Evolutionary conservation across 2,888 invertebrate species (phyloP).

Genomic region (Bombylius major): DNA sequence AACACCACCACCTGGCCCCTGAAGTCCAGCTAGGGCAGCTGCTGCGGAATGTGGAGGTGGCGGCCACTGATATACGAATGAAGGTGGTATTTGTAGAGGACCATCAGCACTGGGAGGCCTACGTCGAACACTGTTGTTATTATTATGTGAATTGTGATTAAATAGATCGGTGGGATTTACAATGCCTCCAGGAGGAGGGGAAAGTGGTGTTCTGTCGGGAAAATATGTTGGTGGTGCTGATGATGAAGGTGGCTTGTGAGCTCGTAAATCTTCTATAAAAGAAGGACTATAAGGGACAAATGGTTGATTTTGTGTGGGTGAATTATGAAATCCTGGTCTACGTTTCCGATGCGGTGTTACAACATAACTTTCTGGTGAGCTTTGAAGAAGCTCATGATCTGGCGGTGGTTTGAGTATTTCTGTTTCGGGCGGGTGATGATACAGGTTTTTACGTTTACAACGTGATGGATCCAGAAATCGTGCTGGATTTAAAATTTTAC

Average conservation of each 20-base stretch:
- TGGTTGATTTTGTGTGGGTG: slow-evolving; percentile 76
- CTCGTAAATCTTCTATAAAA: slow-evolving; percentile 59
- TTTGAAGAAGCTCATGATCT: slow-evolving; percentile 56
- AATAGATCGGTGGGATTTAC: slow-evolving; percentile 27
- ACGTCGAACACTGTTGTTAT: slow-evolving; percentile 24
- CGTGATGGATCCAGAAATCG: slow-evolving; percentile 36
- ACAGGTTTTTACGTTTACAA: slow-evolving; percentile 47
- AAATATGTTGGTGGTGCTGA: slow-evolving; percentile 56
- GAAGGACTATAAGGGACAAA: slow-evolving; percentile 72
- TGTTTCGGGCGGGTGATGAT: slow-evolving; percentile 53
- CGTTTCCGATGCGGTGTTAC: slow-evolving; percentile 79
- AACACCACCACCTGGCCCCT: slow-evolving; percentile 14
- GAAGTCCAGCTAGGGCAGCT: slow-evolving; percentile 24
- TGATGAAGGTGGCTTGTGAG: slow-evolving; percentile 50
- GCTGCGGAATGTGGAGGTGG: slow-evolving; percentile 19
- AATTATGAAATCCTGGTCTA: slow-evolving; percentile 75
- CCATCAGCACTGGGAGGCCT: slow-evolving; percentile 57
- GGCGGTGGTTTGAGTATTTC: slow-evolving; percentile 45
- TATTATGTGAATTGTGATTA: slow-evolving; percentile 18
- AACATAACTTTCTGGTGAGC: slow-evolving; percentile 71
- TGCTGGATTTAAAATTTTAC: slow-evolving; percentile 24
- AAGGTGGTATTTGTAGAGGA: slow-evolving; percentile 39
- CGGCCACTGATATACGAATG: slow-evolving; percentile 38
- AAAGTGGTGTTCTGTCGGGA: slow-evolving; percentile 27
- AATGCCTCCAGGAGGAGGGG: slow-evolving; percentile 26